phyloP scores from a whole-genome alignment of 2,888 invertebrate species.

The Lycocerus yunnanus region DNA sequence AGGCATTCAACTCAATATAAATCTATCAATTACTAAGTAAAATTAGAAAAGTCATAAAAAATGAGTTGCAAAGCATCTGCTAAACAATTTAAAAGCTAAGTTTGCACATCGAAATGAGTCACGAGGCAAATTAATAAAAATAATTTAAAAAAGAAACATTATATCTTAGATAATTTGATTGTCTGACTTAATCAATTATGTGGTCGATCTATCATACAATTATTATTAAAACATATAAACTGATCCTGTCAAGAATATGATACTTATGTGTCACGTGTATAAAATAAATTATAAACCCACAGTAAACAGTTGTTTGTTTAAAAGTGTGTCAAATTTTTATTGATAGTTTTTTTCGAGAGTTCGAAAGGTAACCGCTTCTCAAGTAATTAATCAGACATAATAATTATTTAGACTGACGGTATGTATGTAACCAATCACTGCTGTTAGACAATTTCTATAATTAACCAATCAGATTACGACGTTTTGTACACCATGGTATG shows the following conservation, averaged over 20 bases:
- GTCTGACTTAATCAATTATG: constrained; percentile 3
- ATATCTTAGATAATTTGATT: not conserved
- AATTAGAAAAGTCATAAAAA: not conserved
- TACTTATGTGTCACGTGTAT: not conserved
- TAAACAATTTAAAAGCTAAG: not conserved
- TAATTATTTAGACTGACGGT: not conserved
- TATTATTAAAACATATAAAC: constrained; percentile 1
- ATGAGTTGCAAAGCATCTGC: not conserved
- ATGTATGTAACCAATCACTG: not conserved
- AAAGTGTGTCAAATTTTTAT: not conserved
- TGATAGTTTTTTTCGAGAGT: not conserved
- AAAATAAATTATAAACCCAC: not conserved
- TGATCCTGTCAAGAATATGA: not conserved
- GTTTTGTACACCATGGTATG: no score
- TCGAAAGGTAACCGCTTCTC: not conserved
- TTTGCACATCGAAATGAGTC: not conserved
- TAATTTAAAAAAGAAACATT: constrained; percentile 3
- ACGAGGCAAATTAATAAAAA: not conserved
- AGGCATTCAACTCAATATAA: not conserved
- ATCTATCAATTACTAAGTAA: not conserved
- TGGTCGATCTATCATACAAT: constrained; percentile 4
- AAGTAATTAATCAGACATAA: not conserved
- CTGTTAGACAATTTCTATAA: not conserved
- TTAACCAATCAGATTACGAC: not conserved
- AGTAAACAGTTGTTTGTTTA: not conserved